Conservation (phyloP, 1,140 invertebrate genomes). For the Muscidifurax raptorellus region DNA sequence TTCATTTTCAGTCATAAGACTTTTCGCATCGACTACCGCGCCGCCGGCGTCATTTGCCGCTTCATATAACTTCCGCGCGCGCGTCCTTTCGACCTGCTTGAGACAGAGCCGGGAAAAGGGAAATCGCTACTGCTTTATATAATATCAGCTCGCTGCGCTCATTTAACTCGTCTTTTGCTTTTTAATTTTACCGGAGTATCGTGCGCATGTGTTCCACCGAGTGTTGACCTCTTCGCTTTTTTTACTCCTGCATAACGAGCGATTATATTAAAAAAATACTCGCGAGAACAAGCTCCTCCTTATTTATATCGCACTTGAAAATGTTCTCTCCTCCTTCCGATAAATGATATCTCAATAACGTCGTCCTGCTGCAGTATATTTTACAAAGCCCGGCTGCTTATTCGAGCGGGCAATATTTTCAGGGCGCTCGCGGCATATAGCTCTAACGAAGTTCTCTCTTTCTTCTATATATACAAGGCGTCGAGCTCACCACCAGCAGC, state of each 20-base stretch:
- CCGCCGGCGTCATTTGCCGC: conserved; percentile 38
- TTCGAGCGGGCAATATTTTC: conserved; percentile 25
- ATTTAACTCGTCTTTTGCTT: not conserved
- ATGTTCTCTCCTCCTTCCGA: not conserved
- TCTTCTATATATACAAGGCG: conserved; percentile 22
- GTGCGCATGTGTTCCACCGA: no score
- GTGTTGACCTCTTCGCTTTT: no score
- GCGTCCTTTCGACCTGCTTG: not conserved
- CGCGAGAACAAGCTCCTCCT: no score
- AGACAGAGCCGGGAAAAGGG: not conserved
- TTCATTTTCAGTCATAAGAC: conserved; percentile 54
- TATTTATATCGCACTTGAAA: no score
- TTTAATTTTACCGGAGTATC: not conserved
- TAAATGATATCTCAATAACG: not conserved
- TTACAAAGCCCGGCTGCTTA: not conserved
- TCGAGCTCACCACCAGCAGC: not conserved
- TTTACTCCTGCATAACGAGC: no score
- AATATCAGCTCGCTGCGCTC: no score
- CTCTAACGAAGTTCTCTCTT: conserved; percentile 57
- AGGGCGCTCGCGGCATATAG: not conserved
- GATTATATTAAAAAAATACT: no score
- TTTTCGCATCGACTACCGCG: conserved; percentile 35
- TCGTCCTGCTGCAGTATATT: not conserved
- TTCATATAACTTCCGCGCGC: conserved; percentile 50
- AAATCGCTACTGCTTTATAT: not conserved